Evolutionary conservation across 1,140 invertebrate genomes (phyloP).

Genomic region (Chymomyza costata): DNA sequence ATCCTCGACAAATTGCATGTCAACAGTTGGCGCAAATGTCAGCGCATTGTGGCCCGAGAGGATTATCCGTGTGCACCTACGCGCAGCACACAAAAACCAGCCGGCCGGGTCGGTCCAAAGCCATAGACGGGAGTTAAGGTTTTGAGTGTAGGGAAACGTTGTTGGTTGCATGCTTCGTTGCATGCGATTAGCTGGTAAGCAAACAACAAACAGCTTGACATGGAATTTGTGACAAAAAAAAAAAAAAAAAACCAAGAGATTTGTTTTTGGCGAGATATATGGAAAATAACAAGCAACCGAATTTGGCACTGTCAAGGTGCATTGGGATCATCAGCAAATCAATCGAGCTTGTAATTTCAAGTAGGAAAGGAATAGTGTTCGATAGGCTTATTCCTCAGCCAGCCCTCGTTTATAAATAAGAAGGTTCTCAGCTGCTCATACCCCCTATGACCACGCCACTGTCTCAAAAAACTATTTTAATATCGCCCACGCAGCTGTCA

Average conservation of each 20-base stretch:
- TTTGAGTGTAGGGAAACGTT: too few relatives aligned
- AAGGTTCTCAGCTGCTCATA: too few relatives aligned
- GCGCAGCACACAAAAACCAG: not conserved
- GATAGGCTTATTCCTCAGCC: too few relatives aligned
- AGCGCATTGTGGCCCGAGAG: constrained; percentile 40
- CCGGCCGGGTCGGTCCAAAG: constrained; percentile 16
- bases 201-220: too few relatives aligned
- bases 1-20: constrained; percentile 64
- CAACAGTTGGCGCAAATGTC: constrained; percentile 57
- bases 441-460: too few relatives aligned
- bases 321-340: constrained; percentile 53
- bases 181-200: too few relatives aligned
- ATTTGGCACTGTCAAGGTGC: too few relatives aligned
- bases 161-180: too few relatives aligned
- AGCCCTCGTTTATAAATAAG: too few relatives aligned
- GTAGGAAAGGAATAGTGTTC: too few relatives aligned
- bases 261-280: constrained; percentile 18
- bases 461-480: not conserved
- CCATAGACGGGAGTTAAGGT: too few relatives aligned
- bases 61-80: constrained; percentile 46
- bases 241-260: constrained; percentile 15
- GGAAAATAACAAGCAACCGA: constrained; percentile 37
- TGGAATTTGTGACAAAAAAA: constrained; percentile 55
- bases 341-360: constrained; percentile 63
- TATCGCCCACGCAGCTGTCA: constrained; percentile 38